Base-by-base conservation (phyloP, 2,113 vertebrate species). In the Chrysochloris asiatica region DNA sequence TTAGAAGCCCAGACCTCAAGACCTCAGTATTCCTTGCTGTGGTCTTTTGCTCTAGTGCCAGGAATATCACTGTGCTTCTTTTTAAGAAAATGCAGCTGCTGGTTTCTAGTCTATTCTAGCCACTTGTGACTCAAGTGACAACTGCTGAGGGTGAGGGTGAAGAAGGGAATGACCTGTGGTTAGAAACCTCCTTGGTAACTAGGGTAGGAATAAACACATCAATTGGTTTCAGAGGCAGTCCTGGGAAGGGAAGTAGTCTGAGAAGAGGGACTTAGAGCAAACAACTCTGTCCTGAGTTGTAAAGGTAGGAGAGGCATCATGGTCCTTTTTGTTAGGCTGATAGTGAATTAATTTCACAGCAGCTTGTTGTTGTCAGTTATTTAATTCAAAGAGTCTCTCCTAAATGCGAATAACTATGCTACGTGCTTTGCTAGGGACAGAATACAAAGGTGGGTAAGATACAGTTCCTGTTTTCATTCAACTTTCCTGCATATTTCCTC, bases 51-150 rank as follows among this genome's bases (percentile, higher is more conserved):
- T 48, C 75, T 45, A 76, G 38, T 71, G 77, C 84, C 92, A 83
- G 67, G 81, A 95, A 86, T 73, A 33, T 38, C 47, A 85, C 30
- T 26, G 48, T 4, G 50, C 92, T 93, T 90, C 72, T 87, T 78
- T 92, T 95, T 92, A 87, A 96, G 96, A 94, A 94, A 94, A 83
- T n/a, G 75, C 90, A 94, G 95, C 92, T 96, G 90, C 84, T 89
- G 45, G 67, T 88, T 94, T 94, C 93, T 87, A 77, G 75, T 73
- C 83, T 89, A 65, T 91, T 95, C 61, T 91, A 65, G 71, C 33
- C 38, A 79, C 50, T 91, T 14, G 26, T 79, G 82, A 85, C 78
- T 90, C 77, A 56, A 47, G 52, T 75, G 63, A 85, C 78, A 95
- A 85, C 61, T 76, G 73, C 45, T n/a, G 47, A 84, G 54, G 45